These are phyloP conservation scores for Drosophila oshimai DNA, from an alignment of 1,140 invertebrate genomes.

Conservation along the genomic window DNA sequence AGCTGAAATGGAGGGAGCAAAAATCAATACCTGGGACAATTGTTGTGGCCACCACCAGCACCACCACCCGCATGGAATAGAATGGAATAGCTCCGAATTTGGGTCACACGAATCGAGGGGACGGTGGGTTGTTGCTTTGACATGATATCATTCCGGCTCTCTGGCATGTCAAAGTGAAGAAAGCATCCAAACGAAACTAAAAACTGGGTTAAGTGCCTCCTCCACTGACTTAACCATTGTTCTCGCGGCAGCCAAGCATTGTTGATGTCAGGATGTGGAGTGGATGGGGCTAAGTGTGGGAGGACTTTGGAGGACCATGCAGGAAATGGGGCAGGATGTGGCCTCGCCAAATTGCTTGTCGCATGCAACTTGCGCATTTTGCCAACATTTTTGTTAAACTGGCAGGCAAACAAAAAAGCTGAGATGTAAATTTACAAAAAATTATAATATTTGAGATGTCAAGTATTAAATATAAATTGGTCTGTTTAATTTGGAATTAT, in stretches of 20 bases:
- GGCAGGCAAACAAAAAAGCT: not conserved
- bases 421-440: not conserved
- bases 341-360: slow-evolving; percentile 43
- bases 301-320: slow-evolving; percentile 12
- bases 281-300: not conserved
- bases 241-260: slow-evolving; percentile 11
- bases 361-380: slow-evolving; percentile 69
- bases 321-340: slow-evolving; percentile 50
- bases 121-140: slow-evolving; percentile 9
- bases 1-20: slow-evolving; percentile 53
- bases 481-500: not conserved
- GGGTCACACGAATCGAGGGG: slow-evolving; percentile 37
- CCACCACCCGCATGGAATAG: slow-evolving; percentile 1
- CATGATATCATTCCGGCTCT: slow-evolving; percentile 66
- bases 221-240: slow-evolving; percentile 16
- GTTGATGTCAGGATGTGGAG: slow-evolving; percentile 38
- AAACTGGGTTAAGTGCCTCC: slow-evolving; percentile 73
- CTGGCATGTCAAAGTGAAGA: slow-evolving; percentile 46
- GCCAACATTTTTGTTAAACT: slow-evolving; percentile 19
- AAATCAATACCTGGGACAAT: slow-evolving; percentile 73
- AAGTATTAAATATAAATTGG: too few species aligned
- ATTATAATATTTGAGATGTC: too few species aligned
- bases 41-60: slow-evolving; percentile 44
- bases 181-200: slow-evolving; percentile 60
- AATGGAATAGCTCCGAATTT: slow-evolving; percentile 35